These are phyloP conservation scores for Thaumatotibia leucotreta DNA, from an alignment of 1,140 invertebrate genomes.

Conservation along the genomic window DNA sequence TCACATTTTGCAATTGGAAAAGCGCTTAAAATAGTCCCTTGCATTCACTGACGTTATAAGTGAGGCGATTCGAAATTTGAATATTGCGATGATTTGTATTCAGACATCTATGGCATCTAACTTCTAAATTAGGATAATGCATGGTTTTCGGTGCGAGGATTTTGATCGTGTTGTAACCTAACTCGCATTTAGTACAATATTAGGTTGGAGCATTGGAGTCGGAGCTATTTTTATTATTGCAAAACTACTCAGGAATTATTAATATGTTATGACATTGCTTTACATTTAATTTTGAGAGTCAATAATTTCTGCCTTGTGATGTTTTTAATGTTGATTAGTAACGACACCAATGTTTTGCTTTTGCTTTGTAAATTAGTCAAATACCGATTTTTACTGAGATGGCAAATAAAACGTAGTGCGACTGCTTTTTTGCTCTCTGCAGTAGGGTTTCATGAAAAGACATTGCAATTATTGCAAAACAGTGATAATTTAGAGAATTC, in stretches of 20 bases:
- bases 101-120: not conserved
- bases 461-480: too few relatives aligned
- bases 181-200: not conserved
- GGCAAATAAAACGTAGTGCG: not conserved
- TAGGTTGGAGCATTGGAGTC: not conserved
- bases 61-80: not conserved
- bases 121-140: not conserved
- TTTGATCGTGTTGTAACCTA: not conserved
- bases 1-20: too few relatives aligned
- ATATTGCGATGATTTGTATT: not conserved
- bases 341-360: not conserved
- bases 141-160: not conserved
- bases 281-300: not conserved
- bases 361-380: not conserved
- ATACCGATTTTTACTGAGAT: not conserved
- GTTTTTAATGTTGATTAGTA: not conserved
- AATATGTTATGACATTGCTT: not conserved
- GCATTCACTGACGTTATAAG: too few relatives aligned
- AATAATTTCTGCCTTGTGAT: not conserved
- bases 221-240: not conserved
- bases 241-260: not conserved
- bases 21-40: too few relatives aligned
- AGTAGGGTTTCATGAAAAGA: not conserved
- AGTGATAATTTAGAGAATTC: not conserved
- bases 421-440: not conserved